phyloP scores from a whole-genome alignment of 2,113 vertebrate genomes.

The Tiliqua scincoides region DNA sequence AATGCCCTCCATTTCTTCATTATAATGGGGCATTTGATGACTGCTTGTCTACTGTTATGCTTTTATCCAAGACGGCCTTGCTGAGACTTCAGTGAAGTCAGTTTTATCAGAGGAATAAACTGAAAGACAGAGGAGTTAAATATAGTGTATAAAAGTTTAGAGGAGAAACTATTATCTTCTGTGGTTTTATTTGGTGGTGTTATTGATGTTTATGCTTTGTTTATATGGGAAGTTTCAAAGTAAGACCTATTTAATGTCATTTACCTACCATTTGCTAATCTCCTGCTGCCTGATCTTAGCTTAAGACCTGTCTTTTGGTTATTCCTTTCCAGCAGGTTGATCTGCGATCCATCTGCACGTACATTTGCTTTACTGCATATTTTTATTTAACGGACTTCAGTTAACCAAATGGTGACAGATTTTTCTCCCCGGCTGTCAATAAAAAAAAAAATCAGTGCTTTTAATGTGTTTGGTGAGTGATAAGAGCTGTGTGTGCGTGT shows the following conservation, averaged over 20 bases:
- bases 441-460: conserved; percentile 85
- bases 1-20: conserved; percentile 64
- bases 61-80: conserved; percentile 80
- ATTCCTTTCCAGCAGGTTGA: conserved; percentile 81
- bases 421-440: conserved; percentile 90
- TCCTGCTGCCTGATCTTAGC: conserved; percentile 81
- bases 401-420: conserved; percentile 94
- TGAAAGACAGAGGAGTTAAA: conserved; percentile 86
- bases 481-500: not conserved
- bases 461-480: conserved; percentile 65
- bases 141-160: conserved; percentile 87
- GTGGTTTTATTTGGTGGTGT: conserved; percentile 91
- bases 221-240: conserved; percentile 83
- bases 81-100: conserved; percentile 79
- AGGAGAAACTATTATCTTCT: conserved; percentile 89
- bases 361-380: conserved; percentile 87
- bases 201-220: conserved; percentile 86
- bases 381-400: conserved; percentile 85
- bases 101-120: conserved; percentile 85
- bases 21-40: conserved; percentile 73
- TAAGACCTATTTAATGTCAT: conserved; percentile 80
- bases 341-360: conserved; percentile 88
- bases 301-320: conserved; percentile 88
- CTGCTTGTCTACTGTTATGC: conserved; percentile 62
- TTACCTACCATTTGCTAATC: conserved; percentile 79